Percentiles rank a stretch among this genome's conserved stretches.
Evolutionary conservation across 2,888 invertebrate species (phyloP).

Genomic region (Megastigmus dorsalis): DNA sequence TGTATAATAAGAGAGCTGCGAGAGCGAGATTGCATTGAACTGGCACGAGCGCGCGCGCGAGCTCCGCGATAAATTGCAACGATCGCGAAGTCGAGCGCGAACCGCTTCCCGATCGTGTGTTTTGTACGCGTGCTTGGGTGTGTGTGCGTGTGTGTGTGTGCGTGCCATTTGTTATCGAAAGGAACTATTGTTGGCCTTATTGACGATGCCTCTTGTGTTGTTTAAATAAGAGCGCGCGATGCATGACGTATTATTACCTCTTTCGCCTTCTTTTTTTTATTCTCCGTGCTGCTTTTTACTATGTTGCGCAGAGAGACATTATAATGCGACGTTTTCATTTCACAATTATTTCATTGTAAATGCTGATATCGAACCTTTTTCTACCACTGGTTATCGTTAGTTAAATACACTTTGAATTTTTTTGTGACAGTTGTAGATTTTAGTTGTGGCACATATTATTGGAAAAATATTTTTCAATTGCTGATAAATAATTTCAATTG

Average conservation of each 20-base stretch:
- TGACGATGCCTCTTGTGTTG: conserved; percentile 65
- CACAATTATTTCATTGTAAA: neutral
- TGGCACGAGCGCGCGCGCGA: conserved; percentile 51
- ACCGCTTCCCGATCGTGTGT: conserved; percentile 22
- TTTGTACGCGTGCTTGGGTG: neutral
- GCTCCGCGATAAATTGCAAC: conserved; percentile 61
- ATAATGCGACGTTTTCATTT: neutral
- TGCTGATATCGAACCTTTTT: too few relatives aligned
- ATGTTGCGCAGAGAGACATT: conserved; percentile 14
- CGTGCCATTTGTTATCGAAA: conserved; percentile 64
- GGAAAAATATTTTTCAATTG: too few relatives aligned
- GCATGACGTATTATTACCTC: conserved; percentile 43
- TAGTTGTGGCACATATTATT: too few relatives aligned
- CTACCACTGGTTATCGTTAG: too few relatives aligned
- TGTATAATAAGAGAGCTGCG: conserved; percentile 62
- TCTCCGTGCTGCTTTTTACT: conserved; percentile 40
- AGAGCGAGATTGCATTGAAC: conserved; percentile 69
- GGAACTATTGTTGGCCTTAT: conserved; percentile 67
- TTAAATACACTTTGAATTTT: too few relatives aligned
- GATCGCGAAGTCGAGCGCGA: neutral
- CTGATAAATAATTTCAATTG: too few relatives aligned
- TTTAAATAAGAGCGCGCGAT: conserved; percentile 60
- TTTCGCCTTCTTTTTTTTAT: conserved; percentile 51
- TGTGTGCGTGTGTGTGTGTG: conserved; percentile 28
- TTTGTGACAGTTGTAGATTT: too few relatives aligned